A percentile compares a stretch with the other conserved stretches of the same genome.
Evolutionary conservation across 2,888 invertebrate species (phyloP).

Genomic region (Agriotes lineatus): DNA sequence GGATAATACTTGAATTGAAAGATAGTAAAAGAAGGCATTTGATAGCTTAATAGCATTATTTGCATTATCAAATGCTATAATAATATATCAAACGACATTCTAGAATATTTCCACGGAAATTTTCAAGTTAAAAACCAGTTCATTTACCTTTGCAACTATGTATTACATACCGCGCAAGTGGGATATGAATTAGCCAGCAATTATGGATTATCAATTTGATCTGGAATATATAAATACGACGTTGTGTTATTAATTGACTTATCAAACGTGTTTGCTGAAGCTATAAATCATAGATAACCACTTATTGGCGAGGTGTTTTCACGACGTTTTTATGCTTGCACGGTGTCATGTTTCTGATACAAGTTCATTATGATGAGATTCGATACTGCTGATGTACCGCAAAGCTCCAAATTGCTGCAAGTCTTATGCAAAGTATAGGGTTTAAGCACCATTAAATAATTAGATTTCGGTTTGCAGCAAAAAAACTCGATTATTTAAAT

Average conservation of each 20-base stretch:
- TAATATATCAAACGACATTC: too few relatives aligned
- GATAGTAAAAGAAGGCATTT: too few relatives aligned
- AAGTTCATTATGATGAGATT: constrained; percentile 15
- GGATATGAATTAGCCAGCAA: constrained; percentile 28
- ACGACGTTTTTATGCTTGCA: constrained; percentile 12
- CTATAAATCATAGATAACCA: constrained; percentile 28
- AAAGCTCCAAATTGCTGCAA: neutral
- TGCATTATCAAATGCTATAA: too few relatives aligned
- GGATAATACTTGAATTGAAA: too few relatives aligned
- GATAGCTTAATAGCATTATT: too few relatives aligned
- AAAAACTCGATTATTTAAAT: constrained; percentile 4
- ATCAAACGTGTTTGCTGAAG: constrained; percentile 24
- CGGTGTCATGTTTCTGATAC: constrained; percentile 16
- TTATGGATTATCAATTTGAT: constrained; percentile 18
- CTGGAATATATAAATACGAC: constrained; percentile 9
- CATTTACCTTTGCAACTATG: constrained; percentile 18
- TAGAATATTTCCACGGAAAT: too few relatives aligned
- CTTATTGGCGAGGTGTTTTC: constrained; percentile 22
- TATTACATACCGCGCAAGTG: constrained; percentile 25
- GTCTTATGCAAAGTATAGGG: neutral
- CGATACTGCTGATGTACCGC: constrained; percentile 5
- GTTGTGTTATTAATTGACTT: constrained; percentile 27
- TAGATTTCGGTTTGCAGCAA: neutral
- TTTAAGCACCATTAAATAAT: constrained; percentile 15
- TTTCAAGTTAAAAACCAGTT: neutral